These are phyloP conservation scores for Prionailurus viverrinus DNA, from an alignment of 2,113 vertebrate species.

Conservation along the genomic window DNA sequence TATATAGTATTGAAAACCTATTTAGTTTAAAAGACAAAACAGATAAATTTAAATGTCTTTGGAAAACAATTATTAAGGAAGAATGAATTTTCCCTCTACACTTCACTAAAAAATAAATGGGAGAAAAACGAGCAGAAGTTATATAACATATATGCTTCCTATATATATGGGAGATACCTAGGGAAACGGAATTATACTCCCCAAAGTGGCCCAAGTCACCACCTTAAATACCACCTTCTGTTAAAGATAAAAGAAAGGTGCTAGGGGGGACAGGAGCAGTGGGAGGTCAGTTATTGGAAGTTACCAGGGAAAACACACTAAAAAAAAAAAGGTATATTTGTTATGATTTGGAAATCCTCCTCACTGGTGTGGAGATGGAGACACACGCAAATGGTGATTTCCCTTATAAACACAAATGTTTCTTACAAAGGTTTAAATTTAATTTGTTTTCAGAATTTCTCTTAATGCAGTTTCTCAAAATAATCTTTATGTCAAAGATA, in stretches of 20 bases:
- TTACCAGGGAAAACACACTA: not conserved
- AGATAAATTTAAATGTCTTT: not conserved
- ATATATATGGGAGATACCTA: not conserved
- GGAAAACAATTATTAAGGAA: not conserved
- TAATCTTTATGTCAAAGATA: not conserved
- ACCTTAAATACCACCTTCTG: not conserved
- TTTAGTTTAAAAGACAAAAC: not conserved
- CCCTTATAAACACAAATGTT: not conserved
- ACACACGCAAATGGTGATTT: not conserved
- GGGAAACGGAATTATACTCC: not conserved
- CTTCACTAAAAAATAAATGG: not conserved
- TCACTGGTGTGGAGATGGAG: not conserved
- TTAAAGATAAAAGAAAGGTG: not conserved
- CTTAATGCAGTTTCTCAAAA: not conserved
- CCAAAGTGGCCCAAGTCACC: not conserved
- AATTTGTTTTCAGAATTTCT: not conserved
- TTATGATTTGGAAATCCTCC: not conserved
- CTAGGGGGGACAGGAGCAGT: not conserved
- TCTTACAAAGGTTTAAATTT: not conserved
- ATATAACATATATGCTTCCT: not conserved
- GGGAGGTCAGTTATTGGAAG: not conserved
- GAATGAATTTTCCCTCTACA: not conserved
- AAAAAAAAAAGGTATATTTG: not conserved
- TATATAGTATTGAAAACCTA: not conserved
- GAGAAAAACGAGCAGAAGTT: not conserved